These are phyloP conservation scores for Ptilorrhoa leucosticta DNA, from an alignment of 2,113 vertebrate genomes.

Conservation along the genomic window DNA sequence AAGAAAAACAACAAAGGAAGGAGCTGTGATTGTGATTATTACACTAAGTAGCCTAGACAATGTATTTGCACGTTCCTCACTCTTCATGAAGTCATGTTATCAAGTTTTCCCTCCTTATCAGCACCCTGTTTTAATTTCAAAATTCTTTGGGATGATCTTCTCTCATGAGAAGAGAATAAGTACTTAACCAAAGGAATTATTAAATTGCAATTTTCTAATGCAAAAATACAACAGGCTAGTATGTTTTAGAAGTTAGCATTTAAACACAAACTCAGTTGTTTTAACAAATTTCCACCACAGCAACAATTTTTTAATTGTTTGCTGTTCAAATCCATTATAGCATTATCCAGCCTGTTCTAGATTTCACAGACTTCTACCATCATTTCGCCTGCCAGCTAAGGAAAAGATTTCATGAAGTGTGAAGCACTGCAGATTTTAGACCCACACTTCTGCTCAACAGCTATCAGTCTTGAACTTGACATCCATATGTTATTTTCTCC, in stretches of 20 bases:
- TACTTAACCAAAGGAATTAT: not conserved
- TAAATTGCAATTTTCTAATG: not conserved
- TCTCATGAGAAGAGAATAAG: not conserved
- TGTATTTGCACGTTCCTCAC: not conserved
- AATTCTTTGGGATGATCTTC: not conserved
- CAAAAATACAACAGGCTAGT: not conserved
- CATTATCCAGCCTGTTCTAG: not conserved
- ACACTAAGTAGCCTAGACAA: not conserved
- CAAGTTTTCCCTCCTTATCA: not conserved
- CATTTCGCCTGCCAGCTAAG: conserved; percentile 16
- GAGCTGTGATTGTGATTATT: not conserved
- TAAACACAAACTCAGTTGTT: not conserved
- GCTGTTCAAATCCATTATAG: not conserved
- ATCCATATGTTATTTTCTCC: conserved; percentile 55
- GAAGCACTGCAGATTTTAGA: conserved; percentile 51
- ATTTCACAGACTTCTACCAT: conserved; percentile 23
- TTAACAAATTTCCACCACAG: not conserved
- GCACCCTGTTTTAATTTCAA: not conserved
- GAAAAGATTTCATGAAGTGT: conserved; percentile 35
- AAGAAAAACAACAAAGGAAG: not conserved
- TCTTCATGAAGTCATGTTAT: not conserved
- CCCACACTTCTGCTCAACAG: conserved; percentile 49
- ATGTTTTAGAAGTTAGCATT: not conserved
- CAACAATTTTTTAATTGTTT: not conserved
- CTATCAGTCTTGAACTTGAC: conserved; percentile 41